Conservation (phyloP, 2,797 vertebrate genomes). For the Pseudocheirus occidentalis region DNA sequence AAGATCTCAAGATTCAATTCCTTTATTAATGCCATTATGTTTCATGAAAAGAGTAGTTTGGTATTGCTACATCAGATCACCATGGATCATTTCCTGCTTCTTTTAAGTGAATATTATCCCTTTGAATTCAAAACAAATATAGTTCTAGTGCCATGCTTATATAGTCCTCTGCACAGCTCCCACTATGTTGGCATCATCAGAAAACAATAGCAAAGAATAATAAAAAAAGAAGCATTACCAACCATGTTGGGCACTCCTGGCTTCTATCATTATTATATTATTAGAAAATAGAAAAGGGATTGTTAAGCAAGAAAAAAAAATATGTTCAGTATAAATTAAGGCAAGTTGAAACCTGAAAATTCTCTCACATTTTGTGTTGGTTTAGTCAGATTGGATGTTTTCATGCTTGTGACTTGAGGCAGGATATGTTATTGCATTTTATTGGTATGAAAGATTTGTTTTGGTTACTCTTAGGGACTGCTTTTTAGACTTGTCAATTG, state of each 20-base stretch:
- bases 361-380: background rate
- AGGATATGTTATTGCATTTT: background rate
- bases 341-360: background rate
- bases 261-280: background rate
- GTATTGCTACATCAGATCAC: background rate
- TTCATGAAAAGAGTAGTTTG: background rate
- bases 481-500: background rate
- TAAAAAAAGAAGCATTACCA: background rate
- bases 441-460: background rate
- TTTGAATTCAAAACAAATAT: background rate
- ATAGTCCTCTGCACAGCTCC: background rate
- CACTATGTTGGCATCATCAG: background rate
- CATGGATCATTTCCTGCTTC: background rate
- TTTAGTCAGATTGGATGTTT: background rate
- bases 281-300: background rate
- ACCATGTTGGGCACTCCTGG: background rate
- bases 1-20: background rate
- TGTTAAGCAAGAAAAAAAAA: background rate
- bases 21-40: background rate
- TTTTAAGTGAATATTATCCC: background rate
- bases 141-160: background rate
- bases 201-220: background rate
- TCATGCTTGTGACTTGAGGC: background rate
- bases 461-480: background rate
- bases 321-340: background rate